A percentile compares a stretch with the other conserved stretches of the same genome.
phyloP scores from a whole-genome alignment of 2,113 vertebrate genomes.

The Lophius piscatorius region DNA sequence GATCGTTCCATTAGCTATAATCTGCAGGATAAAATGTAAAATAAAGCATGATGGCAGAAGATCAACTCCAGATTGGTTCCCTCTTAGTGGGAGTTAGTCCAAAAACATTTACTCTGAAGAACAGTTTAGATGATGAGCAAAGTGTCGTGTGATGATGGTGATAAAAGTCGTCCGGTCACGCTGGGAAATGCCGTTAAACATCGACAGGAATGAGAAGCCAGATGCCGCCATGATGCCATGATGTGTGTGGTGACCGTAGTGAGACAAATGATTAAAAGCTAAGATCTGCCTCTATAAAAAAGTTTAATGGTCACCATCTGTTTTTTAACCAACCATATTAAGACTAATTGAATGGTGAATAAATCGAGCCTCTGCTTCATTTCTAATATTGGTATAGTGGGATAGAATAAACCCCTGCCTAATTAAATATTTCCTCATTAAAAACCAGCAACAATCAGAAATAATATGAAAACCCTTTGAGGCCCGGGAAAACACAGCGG shows the following conservation, averaged over 20 bases:
- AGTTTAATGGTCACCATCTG: neutral
- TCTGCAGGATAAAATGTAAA: constrained; percentile 28
- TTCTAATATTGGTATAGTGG: constrained; percentile 1
- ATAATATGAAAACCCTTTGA: neutral
- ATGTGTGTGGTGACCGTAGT: neutral
- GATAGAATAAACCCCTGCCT: neutral
- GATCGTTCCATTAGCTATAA: constrained; percentile 34
- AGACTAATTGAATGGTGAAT: constrained; percentile 5
- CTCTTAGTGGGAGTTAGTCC: constrained; percentile 11
- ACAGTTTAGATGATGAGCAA: neutral
- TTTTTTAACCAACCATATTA: neutral
- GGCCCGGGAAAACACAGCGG: neutral
- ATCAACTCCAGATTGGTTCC: constrained; percentile 19
- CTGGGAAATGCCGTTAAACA: neutral
- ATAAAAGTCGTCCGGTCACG: neutral
- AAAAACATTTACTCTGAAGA: constrained; percentile 19
- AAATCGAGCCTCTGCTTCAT: neutral
- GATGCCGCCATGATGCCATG: neutral
- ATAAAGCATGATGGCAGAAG: constrained; percentile 14
- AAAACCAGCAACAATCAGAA: neutral
- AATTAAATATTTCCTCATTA: constrained; percentile 7
- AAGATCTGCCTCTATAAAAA: neutral
- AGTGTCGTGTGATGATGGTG: constrained; percentile 17
- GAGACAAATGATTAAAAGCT: neutral
- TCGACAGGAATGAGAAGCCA: neutral